phyloP scores from a whole-genome alignment of 2,797 vertebrate species.

The Sebastes diploproa region DNA sequence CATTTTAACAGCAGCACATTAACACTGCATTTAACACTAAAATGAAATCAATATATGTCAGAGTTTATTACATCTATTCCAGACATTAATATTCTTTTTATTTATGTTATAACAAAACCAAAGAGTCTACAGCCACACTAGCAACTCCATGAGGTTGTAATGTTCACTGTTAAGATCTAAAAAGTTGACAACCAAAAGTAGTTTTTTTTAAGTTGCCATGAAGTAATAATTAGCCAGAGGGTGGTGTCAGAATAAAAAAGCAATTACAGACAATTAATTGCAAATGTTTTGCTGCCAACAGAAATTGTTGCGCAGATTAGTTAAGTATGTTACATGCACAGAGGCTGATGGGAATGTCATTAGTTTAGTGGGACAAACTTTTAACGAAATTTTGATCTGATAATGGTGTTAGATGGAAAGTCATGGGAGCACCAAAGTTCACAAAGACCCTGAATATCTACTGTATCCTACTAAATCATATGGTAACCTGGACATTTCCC shows the following conservation, averaged over 20 bases:
- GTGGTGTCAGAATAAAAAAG: background rate
- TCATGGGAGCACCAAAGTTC: background rate
- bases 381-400: background rate
- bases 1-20: constrained; percentile 14
- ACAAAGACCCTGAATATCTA: background rate
- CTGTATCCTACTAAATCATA: too few relatives aligned
- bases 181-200: background rate
- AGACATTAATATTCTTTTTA: background rate
- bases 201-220: background rate
- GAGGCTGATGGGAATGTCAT: background rate
- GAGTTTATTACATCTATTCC: background rate
- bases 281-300: background rate
- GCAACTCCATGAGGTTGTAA: too few relatives aligned
- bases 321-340: background rate
- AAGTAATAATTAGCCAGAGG: background rate
- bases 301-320: background rate
- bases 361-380: background rate
- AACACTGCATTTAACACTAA: background rate
- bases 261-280: background rate
- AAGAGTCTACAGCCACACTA: background rate
- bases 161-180: background rate
- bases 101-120: background rate
- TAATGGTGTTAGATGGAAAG: background rate
- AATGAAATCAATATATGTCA: background rate
- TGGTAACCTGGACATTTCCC: too few relatives aligned